Conservation (phyloP, 2,888 invertebrate species). For the Acanthosoma haemorrhoidale region DNA sequence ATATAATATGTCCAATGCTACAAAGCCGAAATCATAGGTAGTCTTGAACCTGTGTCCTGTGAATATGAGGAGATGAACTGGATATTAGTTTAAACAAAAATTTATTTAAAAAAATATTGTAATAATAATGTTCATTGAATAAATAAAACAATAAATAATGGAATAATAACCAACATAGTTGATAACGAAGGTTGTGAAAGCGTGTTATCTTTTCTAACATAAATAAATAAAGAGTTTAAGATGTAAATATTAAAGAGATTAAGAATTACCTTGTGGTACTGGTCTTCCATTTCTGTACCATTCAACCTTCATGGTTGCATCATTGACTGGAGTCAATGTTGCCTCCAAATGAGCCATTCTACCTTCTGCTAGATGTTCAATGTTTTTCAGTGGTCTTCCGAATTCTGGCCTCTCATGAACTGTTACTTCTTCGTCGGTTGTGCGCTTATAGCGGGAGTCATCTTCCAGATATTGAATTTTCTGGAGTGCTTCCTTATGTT, state of each 20-base stretch:
- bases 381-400: conserved; percentile 77
- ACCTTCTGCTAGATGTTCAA: conserved; percentile 79
- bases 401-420: conserved; percentile 83
- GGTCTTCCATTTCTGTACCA: conserved; percentile 96
- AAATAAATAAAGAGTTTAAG: background rate
- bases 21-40: conserved; percentile 95
- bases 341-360: conserved; percentile 87
- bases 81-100: background rate
- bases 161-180: too few species aligned
- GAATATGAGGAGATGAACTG: background rate
- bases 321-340: conserved; percentile 92
- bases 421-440: conserved; percentile 65
- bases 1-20: conserved; percentile 91
- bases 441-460: conserved; percentile 68
- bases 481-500: conserved; percentile 85
- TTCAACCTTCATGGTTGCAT: conserved; percentile 96
- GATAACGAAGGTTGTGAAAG: too few species aligned
- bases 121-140: background rate
- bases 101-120: background rate
- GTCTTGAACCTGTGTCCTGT: conserved; percentile 88
- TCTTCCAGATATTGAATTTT: conserved; percentile 91
- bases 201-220: background rate
- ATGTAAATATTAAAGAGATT: background rate
- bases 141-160: background rate
- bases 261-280: conserved; percentile 62